Evolutionary conservation across 2,113 vertebrate species (phyloP).

Genomic region (Tamias sibiricus): DNA sequence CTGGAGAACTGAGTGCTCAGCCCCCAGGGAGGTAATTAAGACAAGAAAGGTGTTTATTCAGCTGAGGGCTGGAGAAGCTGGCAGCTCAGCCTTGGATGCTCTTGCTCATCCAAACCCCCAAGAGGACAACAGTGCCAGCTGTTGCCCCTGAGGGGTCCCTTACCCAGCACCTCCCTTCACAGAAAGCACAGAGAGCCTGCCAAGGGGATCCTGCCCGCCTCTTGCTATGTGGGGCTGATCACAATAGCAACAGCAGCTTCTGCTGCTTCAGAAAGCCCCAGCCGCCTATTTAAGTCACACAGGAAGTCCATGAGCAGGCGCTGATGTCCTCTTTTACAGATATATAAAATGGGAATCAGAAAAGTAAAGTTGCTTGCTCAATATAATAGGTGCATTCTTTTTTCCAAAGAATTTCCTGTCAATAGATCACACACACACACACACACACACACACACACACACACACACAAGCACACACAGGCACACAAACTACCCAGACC

Average conservation of each 20-base stretch:
- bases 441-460: not conserved
- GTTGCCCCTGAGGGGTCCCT: not conserved
- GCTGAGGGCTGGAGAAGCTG: not conserved
- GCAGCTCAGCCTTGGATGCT: not conserved
- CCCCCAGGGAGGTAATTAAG: constrained; percentile 56
- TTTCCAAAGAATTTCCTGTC: not conserved
- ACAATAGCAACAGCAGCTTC: not conserved
- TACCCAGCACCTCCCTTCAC: not conserved
- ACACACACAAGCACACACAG: not conserved
- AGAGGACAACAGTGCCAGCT: not conserved
- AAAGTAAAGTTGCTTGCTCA: not conserved
- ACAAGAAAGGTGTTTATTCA: not conserved
- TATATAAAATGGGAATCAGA: not conserved
- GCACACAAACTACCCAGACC: not conserved
- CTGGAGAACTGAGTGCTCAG: not conserved
- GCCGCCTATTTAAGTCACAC: not conserved
- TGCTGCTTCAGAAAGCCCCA: not conserved
- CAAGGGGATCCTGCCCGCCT: fast-evolving
- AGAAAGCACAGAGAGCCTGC: not conserved
- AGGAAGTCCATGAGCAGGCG: not conserved
- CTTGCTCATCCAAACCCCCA: not conserved
- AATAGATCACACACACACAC: not conserved
- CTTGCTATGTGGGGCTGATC: not conserved
- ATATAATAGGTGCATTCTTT: not conserved
- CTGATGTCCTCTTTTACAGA: not conserved